A percentile compares a stretch with the other conserved stretches of the same genome.
Evolutionary conservation across 1,140 invertebrate species (phyloP).

Genomic region (Megalopta genalis): DNA sequence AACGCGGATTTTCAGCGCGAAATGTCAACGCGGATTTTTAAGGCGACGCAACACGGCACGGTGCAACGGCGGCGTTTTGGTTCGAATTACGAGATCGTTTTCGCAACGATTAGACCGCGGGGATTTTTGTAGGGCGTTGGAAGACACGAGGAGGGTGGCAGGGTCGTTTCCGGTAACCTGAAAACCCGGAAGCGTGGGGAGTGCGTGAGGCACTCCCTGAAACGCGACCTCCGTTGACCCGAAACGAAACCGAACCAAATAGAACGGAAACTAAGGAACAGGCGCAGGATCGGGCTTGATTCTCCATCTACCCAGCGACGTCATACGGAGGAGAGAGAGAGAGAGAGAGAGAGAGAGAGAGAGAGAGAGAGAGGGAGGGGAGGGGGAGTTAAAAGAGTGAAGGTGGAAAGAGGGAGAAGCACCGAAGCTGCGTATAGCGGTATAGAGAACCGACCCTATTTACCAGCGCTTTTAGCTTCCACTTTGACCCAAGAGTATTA

Average conservation of each 20-base stretch:
- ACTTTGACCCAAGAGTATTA: conserved; percentile 33
- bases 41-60: no score
- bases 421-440: conserved; percentile 25
- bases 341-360: no score
- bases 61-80: no score
- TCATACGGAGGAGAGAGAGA: no score
- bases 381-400: neutral
- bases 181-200: no score
- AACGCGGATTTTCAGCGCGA: no score
- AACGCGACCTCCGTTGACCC: conserved; percentile 43
- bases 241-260: neutral
- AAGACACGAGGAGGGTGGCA: no score
- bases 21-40: no score
- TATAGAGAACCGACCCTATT: conserved; percentile 45
- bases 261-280: conserved; percentile 1
- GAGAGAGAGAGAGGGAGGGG: neutral
- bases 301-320: conserved; percentile 30
- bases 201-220: neutral
- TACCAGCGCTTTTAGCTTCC: conserved; percentile 36
- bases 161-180: no score
- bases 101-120: no score
- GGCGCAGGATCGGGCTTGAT: neutral
- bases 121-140: no score
- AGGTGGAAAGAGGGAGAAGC: neutral
- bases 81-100: no score